Evolutionary conservation across 2,888 invertebrate species (phyloP), one percentile per base, ranked within the genome.

Genomic region (Agrotis ipsilon): DNA sequence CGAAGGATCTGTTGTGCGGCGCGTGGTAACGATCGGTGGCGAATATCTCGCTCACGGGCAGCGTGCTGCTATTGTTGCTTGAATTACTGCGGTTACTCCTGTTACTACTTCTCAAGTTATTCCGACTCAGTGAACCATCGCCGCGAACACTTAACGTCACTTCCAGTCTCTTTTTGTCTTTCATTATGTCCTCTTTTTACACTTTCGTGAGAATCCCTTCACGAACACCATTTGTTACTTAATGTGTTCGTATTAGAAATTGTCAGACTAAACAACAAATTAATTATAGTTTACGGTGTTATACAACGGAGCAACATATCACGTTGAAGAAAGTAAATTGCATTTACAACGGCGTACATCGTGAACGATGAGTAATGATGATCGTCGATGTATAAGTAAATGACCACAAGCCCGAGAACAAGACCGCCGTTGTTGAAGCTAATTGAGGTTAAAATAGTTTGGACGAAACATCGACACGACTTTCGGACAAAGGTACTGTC

Each of bases 111-210:
- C 96, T 90, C 21, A 89, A 84, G 84, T 92, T 92, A 86, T 93
- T 93, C 57, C 96, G 91, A 73, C 91, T 92, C 76, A 96, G 83
- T 63, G 96, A 94, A 78, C 96, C 94, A 75, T 96, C 96, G 51
- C 96, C 96, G 51, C 95, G 94, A 70, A 96, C 96, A 86, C 95
- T 96, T 74, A 96, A 86, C 81, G 93, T 96, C 69, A 96, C 89
- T 92, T 96, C 93, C 46, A 96, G 88, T 91, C 95, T 94, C 90
- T 79, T 79, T 65, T 94, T 95, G 84, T 96, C 94, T 91, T 92
- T 96, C 96, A 96, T 96, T 76, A 76, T 94, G 84, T 77, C 57
- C 83, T 75, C 76, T 60, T 75, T 74, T 82, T 82, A 81, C 83
- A 86, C 80, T 85, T 65, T 69, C 83, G 76, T 83, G 78, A 82